Percentiles rank a stretch among this genome's conserved stretches.
Evolutionary conservation across 2,113 vertebrate genomes (phyloP).

Genomic region (Psilopsiagon aurifrons): DNA sequence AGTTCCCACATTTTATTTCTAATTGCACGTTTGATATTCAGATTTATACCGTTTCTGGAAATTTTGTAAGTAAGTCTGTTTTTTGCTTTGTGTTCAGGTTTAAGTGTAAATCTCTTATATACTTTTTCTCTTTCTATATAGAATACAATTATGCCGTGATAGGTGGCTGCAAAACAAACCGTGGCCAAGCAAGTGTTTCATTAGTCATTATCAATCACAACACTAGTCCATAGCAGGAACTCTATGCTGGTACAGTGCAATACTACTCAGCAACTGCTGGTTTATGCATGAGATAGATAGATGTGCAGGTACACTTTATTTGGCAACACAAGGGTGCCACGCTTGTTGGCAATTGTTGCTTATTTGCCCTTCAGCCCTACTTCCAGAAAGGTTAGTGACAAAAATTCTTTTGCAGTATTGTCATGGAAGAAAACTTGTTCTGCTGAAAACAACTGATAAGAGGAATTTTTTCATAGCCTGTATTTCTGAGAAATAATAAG

Average conservation of each 20-base stretch:
- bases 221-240: background rate
- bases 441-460: background rate
- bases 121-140: background rate
- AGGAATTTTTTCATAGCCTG: background rate
- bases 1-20: background rate
- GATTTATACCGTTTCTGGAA: background rate
- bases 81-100: background rate
- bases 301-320: background rate
- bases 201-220: background rate
- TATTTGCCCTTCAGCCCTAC: background rate
- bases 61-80: background rate
- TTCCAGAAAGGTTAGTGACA: background rate
- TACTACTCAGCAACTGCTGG: background rate
- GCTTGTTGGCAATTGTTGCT: background rate
- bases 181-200: background rate
- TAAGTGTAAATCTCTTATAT: background rate
- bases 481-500: background rate
- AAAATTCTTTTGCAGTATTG: background rate
- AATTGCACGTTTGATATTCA: background rate
- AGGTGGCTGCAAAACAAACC: background rate
- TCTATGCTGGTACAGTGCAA: background rate
- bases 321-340: background rate
- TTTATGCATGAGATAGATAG: background rate
- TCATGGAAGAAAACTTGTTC: background rate
- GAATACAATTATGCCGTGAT: background rate